phyloP scores from a whole-genome alignment of 1,140 invertebrate genomes.

The Globodera rostochiensis region DNA sequence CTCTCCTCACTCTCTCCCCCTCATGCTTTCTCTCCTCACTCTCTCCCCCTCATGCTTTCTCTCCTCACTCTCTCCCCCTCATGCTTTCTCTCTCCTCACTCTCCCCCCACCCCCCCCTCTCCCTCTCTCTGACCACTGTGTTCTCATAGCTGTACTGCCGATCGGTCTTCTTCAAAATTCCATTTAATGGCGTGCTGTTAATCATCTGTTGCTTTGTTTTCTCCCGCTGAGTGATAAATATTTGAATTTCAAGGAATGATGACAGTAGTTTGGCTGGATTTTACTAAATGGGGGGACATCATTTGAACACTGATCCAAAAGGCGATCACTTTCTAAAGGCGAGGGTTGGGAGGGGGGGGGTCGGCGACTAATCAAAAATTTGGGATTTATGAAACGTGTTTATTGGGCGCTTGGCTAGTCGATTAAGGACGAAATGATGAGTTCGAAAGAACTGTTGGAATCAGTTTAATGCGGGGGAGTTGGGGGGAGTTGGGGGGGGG shows the following conservation, averaged over 20 bases:
- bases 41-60: not conserved
- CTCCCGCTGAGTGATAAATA: not conserved
- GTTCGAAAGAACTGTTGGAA: too few relatives aligned
- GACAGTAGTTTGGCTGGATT: not conserved
- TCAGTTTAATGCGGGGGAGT: too few relatives aligned
- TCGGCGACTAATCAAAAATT: not conserved
- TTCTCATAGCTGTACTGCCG: slow-evolving; percentile 56
- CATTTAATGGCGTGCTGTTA: slow-evolving; percentile 1
- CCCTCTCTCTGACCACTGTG: slow-evolving; percentile 49
- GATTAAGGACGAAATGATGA: too few relatives aligned
- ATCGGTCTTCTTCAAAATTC: slow-evolving; percentile 55
- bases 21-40: not conserved
- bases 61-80: too few relatives aligned
- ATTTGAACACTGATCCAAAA: too few relatives aligned
- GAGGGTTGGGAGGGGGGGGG: too few relatives aligned
- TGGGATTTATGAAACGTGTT: too few relatives aligned
- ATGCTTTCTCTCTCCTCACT: slow-evolving; percentile 1
- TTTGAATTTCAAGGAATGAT: not conserved
- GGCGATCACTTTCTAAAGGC: too few relatives aligned
- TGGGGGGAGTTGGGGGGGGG: too few relatives aligned
- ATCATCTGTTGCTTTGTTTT: not conserved
- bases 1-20: too few relatives aligned
- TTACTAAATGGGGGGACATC: not conserved
- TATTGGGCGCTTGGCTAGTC: too few relatives aligned
- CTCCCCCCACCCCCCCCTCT: not conserved